Percentiles rank a stretch among this genome's conserved stretches.
Conservation (phyloP, 2,113 vertebrate species). For the Myiagra hebetior region DNA sequence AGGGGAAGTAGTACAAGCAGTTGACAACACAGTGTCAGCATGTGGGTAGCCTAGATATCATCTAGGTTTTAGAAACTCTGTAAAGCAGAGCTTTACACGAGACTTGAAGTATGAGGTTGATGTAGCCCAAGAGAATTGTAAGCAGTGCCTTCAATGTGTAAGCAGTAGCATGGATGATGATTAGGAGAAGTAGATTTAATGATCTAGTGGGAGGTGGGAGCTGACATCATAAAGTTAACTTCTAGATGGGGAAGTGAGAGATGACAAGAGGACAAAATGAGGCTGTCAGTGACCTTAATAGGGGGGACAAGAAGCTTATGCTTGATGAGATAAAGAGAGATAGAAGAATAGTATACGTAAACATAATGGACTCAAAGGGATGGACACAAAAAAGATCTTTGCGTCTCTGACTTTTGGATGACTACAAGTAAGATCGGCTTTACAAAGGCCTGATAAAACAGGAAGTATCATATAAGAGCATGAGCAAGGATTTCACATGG, state of each 20-base stretch:
- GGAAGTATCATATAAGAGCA: neutral
- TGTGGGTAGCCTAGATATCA: neutral
- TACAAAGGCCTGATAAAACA: neutral
- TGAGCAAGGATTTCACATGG: neutral
- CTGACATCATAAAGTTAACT: neutral
- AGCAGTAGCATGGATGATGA: neutral
- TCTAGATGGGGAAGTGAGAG: neutral
- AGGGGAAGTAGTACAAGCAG: neutral
- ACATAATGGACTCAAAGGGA: neutral
- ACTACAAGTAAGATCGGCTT: neutral
- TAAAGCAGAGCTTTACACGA: neutral
- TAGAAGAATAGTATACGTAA: neutral
- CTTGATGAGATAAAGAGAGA: neutral
- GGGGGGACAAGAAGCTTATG: neutral
- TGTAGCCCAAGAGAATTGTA: neutral
- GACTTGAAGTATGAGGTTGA: neutral
- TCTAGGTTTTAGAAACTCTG: neutral
- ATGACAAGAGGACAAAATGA: neutral
- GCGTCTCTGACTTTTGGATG: neutral
- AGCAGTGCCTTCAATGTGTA: neutral
- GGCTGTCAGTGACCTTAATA: neutral
- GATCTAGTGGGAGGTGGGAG: neutral
- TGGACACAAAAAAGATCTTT: neutral
- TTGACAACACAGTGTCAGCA: neutral
- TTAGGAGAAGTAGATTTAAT: neutral